phyloP scores from a whole-genome alignment of 1,140 invertebrate genomes.

The Drosophila dunni region DNA sequence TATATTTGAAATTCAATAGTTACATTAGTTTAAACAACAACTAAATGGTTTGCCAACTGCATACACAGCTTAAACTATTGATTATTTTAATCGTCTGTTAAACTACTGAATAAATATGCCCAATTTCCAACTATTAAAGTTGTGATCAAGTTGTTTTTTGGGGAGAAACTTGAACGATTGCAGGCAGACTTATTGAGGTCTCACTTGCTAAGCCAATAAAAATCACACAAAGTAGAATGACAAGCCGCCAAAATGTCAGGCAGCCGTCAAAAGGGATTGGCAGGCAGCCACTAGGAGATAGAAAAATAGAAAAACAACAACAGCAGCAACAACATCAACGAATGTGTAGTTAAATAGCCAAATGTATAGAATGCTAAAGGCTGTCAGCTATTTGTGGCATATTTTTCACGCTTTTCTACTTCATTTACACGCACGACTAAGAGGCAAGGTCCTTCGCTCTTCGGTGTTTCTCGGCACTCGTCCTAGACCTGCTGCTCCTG shows the following conservation, averaged over 20 bases:
- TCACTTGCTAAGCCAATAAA: slow-evolving; percentile 57
- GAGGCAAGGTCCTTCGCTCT: slow-evolving; percentile 26
- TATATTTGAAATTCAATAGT: slow-evolving; percentile 3
- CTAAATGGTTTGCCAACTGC: not conserved
- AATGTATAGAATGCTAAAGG: slow-evolving; percentile 43
- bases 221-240: slow-evolving; percentile 66
- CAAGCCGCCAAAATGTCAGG: slow-evolving; percentile 68
- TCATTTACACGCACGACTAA: slow-evolving; percentile 73
- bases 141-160: not conserved
- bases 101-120: not conserved
- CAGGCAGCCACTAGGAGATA: slow-evolving; percentile 33
- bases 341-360: slow-evolving; percentile 25
- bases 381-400: slow-evolving; percentile 74
- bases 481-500: slow-evolving; percentile 20
- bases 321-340: not conserved
- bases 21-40: slow-evolving; percentile 1
- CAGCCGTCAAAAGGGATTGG: slow-evolving; percentile 69
- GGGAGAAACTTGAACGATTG: not conserved
- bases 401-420: slow-evolving; percentile 73
- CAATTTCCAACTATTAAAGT: slow-evolving; percentile 1
- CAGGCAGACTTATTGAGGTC: slow-evolving; percentile 30
- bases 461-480: slow-evolving; percentile 25
- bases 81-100: not conserved
- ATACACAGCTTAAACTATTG: not conserved
- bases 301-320: slow-evolving; percentile 11